Evolutionary conservation across 2,797 vertebrate species (phyloP).

Genomic region (Sebastes elongatus): DNA sequence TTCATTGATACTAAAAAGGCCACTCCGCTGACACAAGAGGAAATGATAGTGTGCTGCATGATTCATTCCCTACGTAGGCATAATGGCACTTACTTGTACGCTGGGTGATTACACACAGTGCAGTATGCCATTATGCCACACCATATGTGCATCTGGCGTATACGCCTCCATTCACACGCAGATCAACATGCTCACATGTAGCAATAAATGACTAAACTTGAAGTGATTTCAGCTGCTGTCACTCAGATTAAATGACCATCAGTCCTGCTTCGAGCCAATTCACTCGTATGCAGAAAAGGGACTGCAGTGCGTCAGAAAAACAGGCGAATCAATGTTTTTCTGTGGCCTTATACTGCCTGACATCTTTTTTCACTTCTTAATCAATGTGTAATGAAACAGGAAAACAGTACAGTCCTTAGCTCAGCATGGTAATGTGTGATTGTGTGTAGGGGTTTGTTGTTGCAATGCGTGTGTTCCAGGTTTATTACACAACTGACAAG

Average conservation of each 20-base stretch:
- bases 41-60: slow-evolving; percentile 53
- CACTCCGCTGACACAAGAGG: slow-evolving; percentile 16
- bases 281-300: neutral
- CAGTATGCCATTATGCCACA: slow-evolving; percentile 44
- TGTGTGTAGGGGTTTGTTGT: neutral
- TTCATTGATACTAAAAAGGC: slow-evolving; percentile 38
- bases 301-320: slow-evolving; percentile 22
- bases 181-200: neutral
- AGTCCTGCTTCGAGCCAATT: neutral
- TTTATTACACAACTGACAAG: neutral
- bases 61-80: slow-evolving; percentile 51
- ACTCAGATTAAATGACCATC: slow-evolving; percentile 29
- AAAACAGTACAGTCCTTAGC: neutral
- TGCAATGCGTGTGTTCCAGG: neutral
- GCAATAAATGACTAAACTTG: neutral
- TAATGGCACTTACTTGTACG: slow-evolving; percentile 32
- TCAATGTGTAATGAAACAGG: slow-evolving; percentile 26
- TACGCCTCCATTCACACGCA: slow-evolving; percentile 1
- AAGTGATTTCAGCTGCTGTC: slow-evolving; percentile 23
- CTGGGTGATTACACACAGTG: slow-evolving; percentile 45
- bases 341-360: neutral
- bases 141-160: slow-evolving; percentile 21
- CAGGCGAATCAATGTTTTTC: slow-evolving; percentile 19
- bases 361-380: slow-evolving; percentile 7
- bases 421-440: neutral